Conservation (phyloP, 2,888 invertebrate genomes). For the Hirtodrosophila cameraria region DNA sequence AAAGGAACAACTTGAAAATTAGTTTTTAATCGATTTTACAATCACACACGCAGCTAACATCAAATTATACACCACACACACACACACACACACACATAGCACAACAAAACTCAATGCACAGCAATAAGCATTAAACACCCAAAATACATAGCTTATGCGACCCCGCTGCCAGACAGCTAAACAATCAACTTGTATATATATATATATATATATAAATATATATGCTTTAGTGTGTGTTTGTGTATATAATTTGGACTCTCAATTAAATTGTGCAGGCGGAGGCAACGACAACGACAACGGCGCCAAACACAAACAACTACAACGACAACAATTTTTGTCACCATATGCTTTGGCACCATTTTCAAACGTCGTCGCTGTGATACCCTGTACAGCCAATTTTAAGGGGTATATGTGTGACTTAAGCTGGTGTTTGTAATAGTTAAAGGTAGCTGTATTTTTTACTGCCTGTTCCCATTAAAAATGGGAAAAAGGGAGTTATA, state of each 20-base stretch:
- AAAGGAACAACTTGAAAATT: conserved; percentile 61
- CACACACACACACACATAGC: conserved; percentile 6
- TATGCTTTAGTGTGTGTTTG: conserved; percentile 9
- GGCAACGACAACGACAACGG: conserved; percentile 51
- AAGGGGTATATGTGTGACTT: not conserved
- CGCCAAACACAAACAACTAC: conserved; percentile 55
- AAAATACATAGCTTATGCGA: conserved; percentile 17
- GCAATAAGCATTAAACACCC: conserved; percentile 40
- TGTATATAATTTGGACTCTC: conserved; percentile 72
- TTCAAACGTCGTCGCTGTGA: conserved; percentile 36
- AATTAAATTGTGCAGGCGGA: conserved; percentile 73
- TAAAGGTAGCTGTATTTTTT: too few relatives aligned
- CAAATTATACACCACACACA: conserved; percentile 42
- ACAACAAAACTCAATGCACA: conserved; percentile 5
- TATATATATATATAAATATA: not conserved
- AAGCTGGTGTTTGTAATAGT: too few relatives aligned
- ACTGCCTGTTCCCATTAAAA: too few relatives aligned
- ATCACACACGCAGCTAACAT: conserved; percentile 59
- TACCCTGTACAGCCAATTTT: conserved; percentile 1
- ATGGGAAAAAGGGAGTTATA: too few relatives aligned
- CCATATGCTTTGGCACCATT: conserved; percentile 73
- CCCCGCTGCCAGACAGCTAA: conserved; percentile 14
- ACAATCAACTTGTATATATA: conserved; percentile 22
- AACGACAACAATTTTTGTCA: conserved; percentile 68
- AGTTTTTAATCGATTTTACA: conserved; percentile 82